Conservation (phyloP, 2,888 invertebrate species). For the Acleris sparsana region DNA sequence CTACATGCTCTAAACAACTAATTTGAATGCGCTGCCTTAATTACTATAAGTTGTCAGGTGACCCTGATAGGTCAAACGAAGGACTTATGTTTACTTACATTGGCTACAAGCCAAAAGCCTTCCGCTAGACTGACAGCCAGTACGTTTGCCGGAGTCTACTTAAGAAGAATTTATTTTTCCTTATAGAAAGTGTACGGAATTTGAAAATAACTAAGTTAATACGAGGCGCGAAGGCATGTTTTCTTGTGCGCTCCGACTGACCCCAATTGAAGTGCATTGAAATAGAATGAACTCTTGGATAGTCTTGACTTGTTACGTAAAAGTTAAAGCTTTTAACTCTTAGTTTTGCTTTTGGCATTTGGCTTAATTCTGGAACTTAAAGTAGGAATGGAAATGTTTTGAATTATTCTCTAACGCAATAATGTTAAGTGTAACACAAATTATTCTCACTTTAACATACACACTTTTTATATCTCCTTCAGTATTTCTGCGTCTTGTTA, state of each 20-base stretch:
- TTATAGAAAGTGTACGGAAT: constrained; percentile 3
- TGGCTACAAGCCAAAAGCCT: constrained; percentile 29
- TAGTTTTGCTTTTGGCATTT: no score
- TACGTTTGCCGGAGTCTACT: constrained; percentile 19
- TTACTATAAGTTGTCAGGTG: constrained; percentile 5
- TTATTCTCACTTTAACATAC: no score
- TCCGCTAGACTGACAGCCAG: constrained; percentile 23
- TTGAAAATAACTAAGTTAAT: constrained; percentile 15
- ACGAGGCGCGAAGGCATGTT: constrained; percentile 8
- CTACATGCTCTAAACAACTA: no score
- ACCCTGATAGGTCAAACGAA: constrained; percentile 9
- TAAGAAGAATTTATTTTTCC: constrained; percentile 26
- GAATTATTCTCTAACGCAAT: no score
- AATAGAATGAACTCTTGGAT: neutral
- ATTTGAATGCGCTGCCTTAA: neutral
- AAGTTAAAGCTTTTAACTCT: no score
- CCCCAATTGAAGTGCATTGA: constrained; percentile 2
- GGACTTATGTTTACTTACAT: constrained; percentile 6
- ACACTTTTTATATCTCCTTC: no score
- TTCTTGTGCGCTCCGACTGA: constrained; percentile 8
- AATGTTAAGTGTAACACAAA: no score
- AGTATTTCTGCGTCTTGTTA: no score
- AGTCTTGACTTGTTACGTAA: neutral
- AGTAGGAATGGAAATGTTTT: no score
- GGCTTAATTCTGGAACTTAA: no score